Percentiles rank a stretch among this genome's conserved stretches.
phyloP scores from a whole-genome alignment of 2,888 invertebrate genomes.

The Aricia artaxerxes region DNA sequence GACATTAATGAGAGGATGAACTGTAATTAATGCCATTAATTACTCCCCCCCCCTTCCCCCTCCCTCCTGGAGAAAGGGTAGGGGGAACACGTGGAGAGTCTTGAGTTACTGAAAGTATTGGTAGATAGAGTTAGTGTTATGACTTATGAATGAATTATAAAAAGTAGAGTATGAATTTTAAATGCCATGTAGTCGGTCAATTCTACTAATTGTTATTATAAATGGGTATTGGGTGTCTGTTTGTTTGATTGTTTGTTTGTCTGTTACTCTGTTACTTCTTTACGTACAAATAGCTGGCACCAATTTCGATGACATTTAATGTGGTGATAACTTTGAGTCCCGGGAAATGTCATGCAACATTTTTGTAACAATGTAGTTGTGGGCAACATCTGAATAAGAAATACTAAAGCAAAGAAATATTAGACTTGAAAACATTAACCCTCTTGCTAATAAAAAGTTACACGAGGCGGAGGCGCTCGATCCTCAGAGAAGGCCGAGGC shows the following conservation, averaged over 20 bases:
- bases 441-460: too few relatives aligned
- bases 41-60: background rate
- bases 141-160: too few relatives aligned
- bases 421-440: background rate
- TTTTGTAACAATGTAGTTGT: too few relatives aligned
- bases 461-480: too few relatives aligned
- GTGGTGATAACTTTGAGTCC: too few relatives aligned
- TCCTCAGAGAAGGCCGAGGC: too few relatives aligned
- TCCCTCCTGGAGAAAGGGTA: background rate
- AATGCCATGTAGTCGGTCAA: background rate
- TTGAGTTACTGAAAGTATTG: background rate
- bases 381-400: too few relatives aligned
- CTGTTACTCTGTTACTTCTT: background rate
- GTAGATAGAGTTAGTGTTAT: background rate
- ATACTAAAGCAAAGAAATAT: background rate
- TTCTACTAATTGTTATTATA: too few relatives aligned
- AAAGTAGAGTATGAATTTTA: background rate
- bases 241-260: background rate
- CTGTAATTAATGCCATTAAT: slow-evolving; percentile 18
- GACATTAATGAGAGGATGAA: slow-evolving; percentile 1
- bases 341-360: too few relatives aligned
- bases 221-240: background rate
- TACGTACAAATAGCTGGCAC: background rate
- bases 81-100: background rate
- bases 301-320: background rate